phyloP scores from a whole-genome alignment of 92 coral and sea anemone species.

The Zoanthus sociatus region DNA sequence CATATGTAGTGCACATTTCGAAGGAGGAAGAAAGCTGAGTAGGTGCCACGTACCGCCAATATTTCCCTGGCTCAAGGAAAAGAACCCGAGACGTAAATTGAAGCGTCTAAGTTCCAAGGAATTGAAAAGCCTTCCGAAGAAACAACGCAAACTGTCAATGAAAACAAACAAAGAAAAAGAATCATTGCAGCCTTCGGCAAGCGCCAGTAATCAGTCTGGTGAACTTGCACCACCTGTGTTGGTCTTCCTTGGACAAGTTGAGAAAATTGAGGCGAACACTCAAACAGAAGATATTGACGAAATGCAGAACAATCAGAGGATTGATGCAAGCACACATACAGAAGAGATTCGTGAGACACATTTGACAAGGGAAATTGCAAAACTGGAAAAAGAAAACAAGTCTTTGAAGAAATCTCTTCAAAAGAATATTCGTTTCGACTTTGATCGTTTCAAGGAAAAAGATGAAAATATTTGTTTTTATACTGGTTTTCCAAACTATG shows the following conservation, averaged over 20 bases:
- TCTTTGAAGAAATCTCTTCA: too few species aligned
- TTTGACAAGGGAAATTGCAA: neutral
- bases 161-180: constrained; percentile 1
- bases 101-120: constrained; percentile 4
- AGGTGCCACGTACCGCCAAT: too few species aligned
- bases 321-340: neutral
- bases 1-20: neutral
- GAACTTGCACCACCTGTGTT: neutral
- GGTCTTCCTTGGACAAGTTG: neutral
- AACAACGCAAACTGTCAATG: neutral
- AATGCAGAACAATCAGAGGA: neutral
- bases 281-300: neutral
- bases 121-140: neutral
- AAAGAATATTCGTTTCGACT: too few species aligned
- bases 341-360: neutral
- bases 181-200: constrained; percentile 18
- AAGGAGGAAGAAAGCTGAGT: too few species aligned
- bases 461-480: too few species aligned
- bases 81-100: constrained; percentile 5
- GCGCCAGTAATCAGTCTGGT: neutral
- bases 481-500: too few species aligned
- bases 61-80: neutral
- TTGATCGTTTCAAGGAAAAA: too few species aligned
- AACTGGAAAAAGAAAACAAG: too few species aligned
- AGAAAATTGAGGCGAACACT: neutral